Evolutionary conservation across 1,140 invertebrate species (phyloP), one percentile per base, ranked within the genome.

Genomic region (Neodiprion pinetum): DNA sequence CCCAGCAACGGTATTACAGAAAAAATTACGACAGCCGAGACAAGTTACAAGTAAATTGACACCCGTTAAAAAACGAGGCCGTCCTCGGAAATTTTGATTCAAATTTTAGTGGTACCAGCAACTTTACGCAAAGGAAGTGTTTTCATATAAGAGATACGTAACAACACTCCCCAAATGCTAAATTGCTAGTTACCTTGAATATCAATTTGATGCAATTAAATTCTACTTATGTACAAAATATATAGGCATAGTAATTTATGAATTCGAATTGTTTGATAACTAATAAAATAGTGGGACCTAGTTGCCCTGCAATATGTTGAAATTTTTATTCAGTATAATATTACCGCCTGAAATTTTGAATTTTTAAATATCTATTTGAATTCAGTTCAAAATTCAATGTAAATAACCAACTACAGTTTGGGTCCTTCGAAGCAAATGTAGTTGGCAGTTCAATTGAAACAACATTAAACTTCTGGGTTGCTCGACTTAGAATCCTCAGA

Each of bases 21-120:
- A 79, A 9, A 80, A 80, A 28, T 68, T 82, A 17, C 77, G 75
- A 65, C 78, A 74, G 1, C 79, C 78, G 7, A 75, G 77, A 17
- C 80, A 80, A 65, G 72, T 75, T 9, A 71, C 75, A 10, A 71
- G 75, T 48, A 82, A 81, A 72, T 76, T 78, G n/a, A 75, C 74
- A 28, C 53, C 78, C 0, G 53, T 79, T 0, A 78, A 79, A 49
- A 82, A 82, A 76, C 78, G 80, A 1, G 82, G 82, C 10, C 75
- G 82, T 40, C 77, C 80, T 23, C 73, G 79, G 61, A 82, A 83
- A 65, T 74, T 82, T 71, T 82, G 82, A 83, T 82, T 61, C 53
- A 61, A 12, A 9, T 14, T 61, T 61, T 14, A 61, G n/a, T 17
- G 3, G 5, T 61, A 61, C n/a, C 11, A 61, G 4, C n/a, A 61